phyloP scores from a whole-genome alignment of 2,888 invertebrate species.

The Cyclophora albipunctata region DNA sequence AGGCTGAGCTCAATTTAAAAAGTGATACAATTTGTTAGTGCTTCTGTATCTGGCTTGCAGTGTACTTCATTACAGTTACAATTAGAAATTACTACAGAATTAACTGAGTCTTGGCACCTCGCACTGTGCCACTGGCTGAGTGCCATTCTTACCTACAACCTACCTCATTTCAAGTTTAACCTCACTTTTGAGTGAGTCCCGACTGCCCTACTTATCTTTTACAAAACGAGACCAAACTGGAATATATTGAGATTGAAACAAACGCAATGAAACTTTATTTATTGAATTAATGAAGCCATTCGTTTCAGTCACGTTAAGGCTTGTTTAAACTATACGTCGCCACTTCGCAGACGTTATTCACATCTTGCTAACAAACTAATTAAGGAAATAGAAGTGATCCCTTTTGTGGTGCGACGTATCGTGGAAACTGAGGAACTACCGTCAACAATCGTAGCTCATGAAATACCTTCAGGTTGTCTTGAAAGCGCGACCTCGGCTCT shows the following conservation, averaged over 20 bases:
- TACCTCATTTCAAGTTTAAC: slow-evolving; percentile 45
- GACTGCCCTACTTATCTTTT: slow-evolving; percentile 26
- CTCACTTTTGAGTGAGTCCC: slow-evolving; percentile 37
- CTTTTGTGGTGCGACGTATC: not conserved
- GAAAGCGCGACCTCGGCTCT: slow-evolving; percentile 8
- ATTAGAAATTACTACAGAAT: slow-evolving; percentile 53
- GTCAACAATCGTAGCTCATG: slow-evolving; percentile 4
- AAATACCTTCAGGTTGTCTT: slow-evolving; percentile 1
- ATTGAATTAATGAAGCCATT: too few relatives aligned
- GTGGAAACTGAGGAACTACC: not conserved
- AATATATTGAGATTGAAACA: too few relatives aligned
- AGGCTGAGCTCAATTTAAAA: too few relatives aligned
- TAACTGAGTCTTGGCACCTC: slow-evolving; percentile 56
- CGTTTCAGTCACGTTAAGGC: too few relatives aligned
- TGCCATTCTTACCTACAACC: slow-evolving; percentile 50
- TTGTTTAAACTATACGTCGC: too few relatives aligned
- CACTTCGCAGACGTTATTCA: not conserved
- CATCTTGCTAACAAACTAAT: not conserved
- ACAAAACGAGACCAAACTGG: not conserved
- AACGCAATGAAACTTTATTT: too few relatives aligned
- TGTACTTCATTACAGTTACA: slow-evolving; percentile 35
- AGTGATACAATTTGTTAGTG: too few relatives aligned
- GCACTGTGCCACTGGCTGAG: slow-evolving; percentile 44
- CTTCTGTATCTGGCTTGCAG: slow-evolving; percentile 14
- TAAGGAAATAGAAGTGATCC: not conserved